Evolutionary conservation across 2,113 vertebrate species (phyloP), one percentile per base, ranked within the genome.

Genomic region (Petrocephalus microphthalmus): DNA sequence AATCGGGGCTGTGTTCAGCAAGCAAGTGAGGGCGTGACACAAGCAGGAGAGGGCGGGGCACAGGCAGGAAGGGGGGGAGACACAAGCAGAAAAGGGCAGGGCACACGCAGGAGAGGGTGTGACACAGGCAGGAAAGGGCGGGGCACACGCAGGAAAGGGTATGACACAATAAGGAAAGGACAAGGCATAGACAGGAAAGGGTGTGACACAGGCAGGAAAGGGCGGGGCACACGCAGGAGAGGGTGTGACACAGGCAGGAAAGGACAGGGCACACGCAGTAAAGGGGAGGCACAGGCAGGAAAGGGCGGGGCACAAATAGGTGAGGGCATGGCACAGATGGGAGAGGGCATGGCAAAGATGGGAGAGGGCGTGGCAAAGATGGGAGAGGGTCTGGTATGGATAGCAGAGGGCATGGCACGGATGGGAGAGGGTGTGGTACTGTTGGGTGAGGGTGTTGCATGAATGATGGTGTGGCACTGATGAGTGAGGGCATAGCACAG

Each of bases 51-150:
- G 20, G 57, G 22, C 3, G 20, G n/a, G 57, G 5, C 5, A 1
- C 20, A 5, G 54, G 20, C 20, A 5, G 71, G 60, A 78, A 71
- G 17, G 4, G 53, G 19, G 54, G 0, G 1, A 20, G 20, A 5
- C 6, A 10, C 20, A 6, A 5, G 20, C 7, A 0, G 54, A 5
- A 57, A 52, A 0, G 49, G 22, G 54, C 8, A 47, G 84, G 89
- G 54, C 78, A 47, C 10, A 89, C 51, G 20, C n/a, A 84, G 86
- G 54, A 57, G 88, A 33, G 84, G 33, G 53, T 13, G 29, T 19
- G 29, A 37, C 53, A 81, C n/a, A 51, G 84, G 87, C 89, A 89
- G 64, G 60, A 78, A 74, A 88, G 54, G 5, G 64, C 11, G 22
- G 20, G 42, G 10, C 57, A 60, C 25, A 22, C 6, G n/a, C 7